Base-by-base conservation (phyloP, 2,113 vertebrate genomes). In the Ctenomys sociabilis region DNA sequence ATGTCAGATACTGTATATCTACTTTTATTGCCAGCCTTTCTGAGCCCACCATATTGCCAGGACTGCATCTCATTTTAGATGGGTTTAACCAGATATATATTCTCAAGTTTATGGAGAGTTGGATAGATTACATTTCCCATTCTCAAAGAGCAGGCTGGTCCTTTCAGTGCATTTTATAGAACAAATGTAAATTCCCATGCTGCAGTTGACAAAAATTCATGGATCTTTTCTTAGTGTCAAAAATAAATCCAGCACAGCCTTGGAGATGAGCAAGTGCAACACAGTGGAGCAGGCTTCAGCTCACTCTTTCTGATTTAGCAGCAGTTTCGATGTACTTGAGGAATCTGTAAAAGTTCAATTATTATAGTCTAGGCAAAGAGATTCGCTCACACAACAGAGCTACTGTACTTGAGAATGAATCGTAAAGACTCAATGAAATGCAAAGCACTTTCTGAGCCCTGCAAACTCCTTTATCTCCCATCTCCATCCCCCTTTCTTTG, bases 1-100 rank as follows among this genome's bases (percentile, higher is more conserved):
- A 98, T 98, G 98, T 99, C 98, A 98, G 98, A 98, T 98, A 98
- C 98, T 98, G 98, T 98, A 99, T 98, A 99, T 99, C 98, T 98
- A 96, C 98, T 99, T 98, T 99, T 99, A 99, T 98, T 98, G 98
- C 98, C 97, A 98, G 98, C 77, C 97, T 98, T 98, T 97, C 98
- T 96, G 98, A 98, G 97, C 98, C 97, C 95, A 98, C 98, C 98
- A 97, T 98, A 98, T 97, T 98, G 98, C 98, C 98, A 97, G 97
- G 97, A 89, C 98, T 98, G 98, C 98, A 98, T 98, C 98, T 98
- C 98, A 98, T 98, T 98, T 98, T 86, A 98, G 98, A 98, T 98
- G 98, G 98, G 97, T 97, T 98, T 98, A 98, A 95, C 97, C 97
- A 98, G 97, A 98, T 98, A 99, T 98, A 99, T 98, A 98, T 98